Evolutionary conservation across 2,797 vertebrate species (phyloP).

Genomic region (Pseudomugil gertrudae): DNA sequence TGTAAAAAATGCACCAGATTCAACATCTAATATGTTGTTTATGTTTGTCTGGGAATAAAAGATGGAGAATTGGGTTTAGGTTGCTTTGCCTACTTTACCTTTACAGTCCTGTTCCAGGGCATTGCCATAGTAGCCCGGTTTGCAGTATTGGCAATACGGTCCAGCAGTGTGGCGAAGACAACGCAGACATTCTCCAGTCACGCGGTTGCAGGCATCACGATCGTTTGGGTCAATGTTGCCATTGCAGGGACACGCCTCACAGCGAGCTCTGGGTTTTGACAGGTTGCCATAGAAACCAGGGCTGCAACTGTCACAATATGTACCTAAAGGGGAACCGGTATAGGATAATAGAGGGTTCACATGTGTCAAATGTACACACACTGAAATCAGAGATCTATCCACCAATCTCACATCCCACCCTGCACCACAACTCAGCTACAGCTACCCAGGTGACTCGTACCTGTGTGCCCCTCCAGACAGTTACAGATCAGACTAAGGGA

Average conservation of each 20-base stretch:
- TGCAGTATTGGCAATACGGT: conserved; percentile 85
- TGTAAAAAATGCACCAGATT: too few relatives aligned
- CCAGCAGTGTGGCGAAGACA: conserved; percentile 88
- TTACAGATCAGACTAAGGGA: conserved; percentile 78
- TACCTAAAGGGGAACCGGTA: conserved; percentile 68
- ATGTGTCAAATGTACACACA: too few relatives aligned
- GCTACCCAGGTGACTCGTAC: conserved; percentile 57
- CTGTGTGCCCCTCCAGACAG: conserved; percentile 85
- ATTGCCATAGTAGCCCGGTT: conserved; percentile 87
- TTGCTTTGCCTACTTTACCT: too few relatives aligned
- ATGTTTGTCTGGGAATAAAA: too few relatives aligned
- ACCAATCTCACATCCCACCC: too few relatives aligned
- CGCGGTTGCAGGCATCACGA: conserved; percentile 76
- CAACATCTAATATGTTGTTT: too few relatives aligned
- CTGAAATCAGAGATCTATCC: too few relatives aligned
- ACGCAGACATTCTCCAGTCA: conserved; percentile 85
- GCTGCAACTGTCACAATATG: conserved; percentile 83
- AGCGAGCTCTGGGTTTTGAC: conserved; percentile 57
- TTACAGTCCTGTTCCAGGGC: conserved; percentile 85
- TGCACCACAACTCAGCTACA: not conserved
- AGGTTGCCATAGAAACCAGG: conserved; percentile 85
- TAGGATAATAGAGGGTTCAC: too few relatives aligned
- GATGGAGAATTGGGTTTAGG: too few relatives aligned
- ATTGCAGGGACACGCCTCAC: conserved; percentile 85
- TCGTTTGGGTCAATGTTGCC: conserved; percentile 85